These are phyloP conservation scores for Microcebus lehilahytsara DNA, from an alignment of 2,113 vertebrate species.

Conservation along the genomic window DNA sequence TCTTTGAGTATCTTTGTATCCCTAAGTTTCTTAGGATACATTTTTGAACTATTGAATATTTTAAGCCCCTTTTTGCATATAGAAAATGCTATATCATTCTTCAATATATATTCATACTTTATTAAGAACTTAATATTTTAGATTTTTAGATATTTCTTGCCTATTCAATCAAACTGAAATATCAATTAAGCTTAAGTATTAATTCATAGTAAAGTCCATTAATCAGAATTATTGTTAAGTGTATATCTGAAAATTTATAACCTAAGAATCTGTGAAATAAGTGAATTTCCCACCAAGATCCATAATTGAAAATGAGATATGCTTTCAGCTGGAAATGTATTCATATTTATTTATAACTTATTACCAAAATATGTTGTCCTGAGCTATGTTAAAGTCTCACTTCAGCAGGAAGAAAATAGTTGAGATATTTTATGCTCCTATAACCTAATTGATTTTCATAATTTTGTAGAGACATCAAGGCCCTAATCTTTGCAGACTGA, in stretches of 20 bases:
- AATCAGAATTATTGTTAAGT: constrained; percentile 39
- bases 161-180: background rate
- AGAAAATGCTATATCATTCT: background rate
- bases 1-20: background rate
- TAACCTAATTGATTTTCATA: background rate
- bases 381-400: background rate
- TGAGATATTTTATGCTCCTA: background rate
- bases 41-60: background rate
- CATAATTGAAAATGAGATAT: background rate
- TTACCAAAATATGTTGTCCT: background rate
- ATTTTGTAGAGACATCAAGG: constrained; percentile 13
- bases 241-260: constrained; percentile 11
- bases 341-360: background rate
- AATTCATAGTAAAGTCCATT: background rate
- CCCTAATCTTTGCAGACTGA: background rate
- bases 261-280: background rate
- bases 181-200: constrained; percentile 19
- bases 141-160: constrained; percentile 12
- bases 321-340: background rate
- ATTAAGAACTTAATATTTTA: constrained; percentile 42
- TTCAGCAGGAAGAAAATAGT: background rate
- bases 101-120: background rate
- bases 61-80: background rate
- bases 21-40: constrained; percentile 22
- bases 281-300: constrained; percentile 7